Evolutionary conservation across 2,888 invertebrate genomes (phyloP), one percentile per base, ranked within the genome.

Genomic region (Xanthostigma xanthostigma): DNA sequence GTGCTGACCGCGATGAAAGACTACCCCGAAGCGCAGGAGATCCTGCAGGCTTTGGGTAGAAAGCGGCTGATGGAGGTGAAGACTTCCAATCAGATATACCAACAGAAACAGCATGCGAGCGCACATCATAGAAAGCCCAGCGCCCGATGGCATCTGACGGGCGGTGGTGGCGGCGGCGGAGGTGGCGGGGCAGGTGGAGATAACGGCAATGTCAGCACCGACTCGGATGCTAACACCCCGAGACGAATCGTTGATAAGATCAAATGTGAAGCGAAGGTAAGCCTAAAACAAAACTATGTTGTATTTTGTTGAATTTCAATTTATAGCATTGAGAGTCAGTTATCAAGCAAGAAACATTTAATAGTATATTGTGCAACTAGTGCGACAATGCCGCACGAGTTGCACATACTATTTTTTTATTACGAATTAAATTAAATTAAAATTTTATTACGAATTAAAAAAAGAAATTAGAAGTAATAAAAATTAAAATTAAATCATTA

Each of bases 1-100:
- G 94, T 95, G 0, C 68, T 95, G 34, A 83, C 86, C 1, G 95
- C 95, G 1, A 91, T 95, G 84, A 94, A 94, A 64, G 95, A 95
- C 64, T 95, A 95, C 60, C 95, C 95, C 0, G 94, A 95, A 66
- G 95, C 95, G 1, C 92, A 94, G 66, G 90, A 91, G 55, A 92
- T 92, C 54, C 72, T 92, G n/a, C 90, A 91, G 63, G 88, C 84
- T 9, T 72, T 92, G 34, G 92, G 92, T 6, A 73, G 88, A 41
- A 91, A 90, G 60, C 74, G 91, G 11, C 68, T 92, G 46, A 88
- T 88, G 77, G 91, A 92, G 67, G 91, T 90, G 6, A 69, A 67
- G 55, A 70, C 67, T 36, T 66, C 69, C 3, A 60, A 47, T 37
- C 66, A 67, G 3, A 57, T 63, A 34, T 60, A 64, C 39, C 62